A percentile compares a stretch with the other conserved stretches of the same genome.
phyloP scores from a whole-genome alignment of 2,888 invertebrate species.

The Cotesia congregata region DNA sequence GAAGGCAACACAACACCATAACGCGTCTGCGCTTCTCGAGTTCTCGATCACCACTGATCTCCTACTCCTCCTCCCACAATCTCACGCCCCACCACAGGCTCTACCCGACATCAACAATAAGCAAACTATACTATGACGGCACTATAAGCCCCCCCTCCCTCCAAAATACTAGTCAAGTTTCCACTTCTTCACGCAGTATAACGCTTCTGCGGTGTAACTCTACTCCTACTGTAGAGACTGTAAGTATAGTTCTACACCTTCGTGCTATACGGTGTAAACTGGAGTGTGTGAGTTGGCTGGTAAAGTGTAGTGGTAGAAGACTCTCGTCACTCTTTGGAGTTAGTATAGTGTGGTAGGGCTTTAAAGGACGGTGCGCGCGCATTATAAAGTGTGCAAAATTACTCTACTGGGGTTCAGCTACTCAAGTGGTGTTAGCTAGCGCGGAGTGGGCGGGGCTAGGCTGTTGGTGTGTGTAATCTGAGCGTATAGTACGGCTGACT shows the following conservation, averaged over 20 bases:
- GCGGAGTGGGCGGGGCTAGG: neutral
- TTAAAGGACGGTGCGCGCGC: neutral
- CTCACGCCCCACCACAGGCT: slow-evolving; percentile 57
- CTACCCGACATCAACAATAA: neutral
- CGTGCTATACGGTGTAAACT: too few relatives aligned
- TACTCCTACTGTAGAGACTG: neutral
- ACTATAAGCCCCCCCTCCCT: too few relatives aligned
- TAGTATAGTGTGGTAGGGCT: neutral
- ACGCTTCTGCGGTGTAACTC: slow-evolving; percentile 45
- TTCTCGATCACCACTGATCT: slow-evolving; percentile 69
- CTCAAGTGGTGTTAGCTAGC: neutral
- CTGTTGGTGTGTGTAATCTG: neutral
- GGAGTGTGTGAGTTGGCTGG: too few relatives aligned
- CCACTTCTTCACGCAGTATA: slow-evolving; percentile 57
- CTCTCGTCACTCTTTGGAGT: neutral
- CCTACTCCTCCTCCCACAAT: slow-evolving; percentile 67
- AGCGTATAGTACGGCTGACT: too few relatives aligned
- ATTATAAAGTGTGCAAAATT: neutral
- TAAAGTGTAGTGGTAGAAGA: neutral
- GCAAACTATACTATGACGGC: too few relatives aligned
- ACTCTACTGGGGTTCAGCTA: neutral
- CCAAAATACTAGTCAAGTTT: slow-evolving; percentile 38
- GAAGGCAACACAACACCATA: slow-evolving; percentile 50
- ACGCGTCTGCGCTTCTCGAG: slow-evolving; percentile 70
- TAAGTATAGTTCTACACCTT: too few relatives aligned